Conservation (phyloP, 1,140 invertebrate genomes). For the Caenorhabditis inopinata region DNA sequence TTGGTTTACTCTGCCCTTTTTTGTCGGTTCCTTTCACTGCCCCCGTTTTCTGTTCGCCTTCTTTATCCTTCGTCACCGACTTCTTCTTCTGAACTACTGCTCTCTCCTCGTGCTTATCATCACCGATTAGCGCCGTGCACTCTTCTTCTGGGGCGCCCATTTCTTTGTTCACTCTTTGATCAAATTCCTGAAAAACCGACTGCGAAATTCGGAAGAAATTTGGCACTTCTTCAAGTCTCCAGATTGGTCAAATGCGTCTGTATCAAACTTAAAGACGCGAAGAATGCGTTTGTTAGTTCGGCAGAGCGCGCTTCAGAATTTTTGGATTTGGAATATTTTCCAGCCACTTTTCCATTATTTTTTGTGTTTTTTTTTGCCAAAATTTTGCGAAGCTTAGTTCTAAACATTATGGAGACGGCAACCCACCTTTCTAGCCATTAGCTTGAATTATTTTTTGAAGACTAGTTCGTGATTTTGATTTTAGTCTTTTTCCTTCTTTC, state of each 20-base stretch:
- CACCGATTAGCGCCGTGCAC: background rate
- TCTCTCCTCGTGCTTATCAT: background rate
- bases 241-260: no score
- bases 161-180: conserved; percentile 15
- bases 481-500: no score
- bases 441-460: conserved; percentile 17
- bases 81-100: background rate
- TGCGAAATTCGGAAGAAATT: no score
- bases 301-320: no score
- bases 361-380: background rate
- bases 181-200: background rate
- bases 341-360: no score
- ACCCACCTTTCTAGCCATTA: conserved; percentile 2
- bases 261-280: no score
- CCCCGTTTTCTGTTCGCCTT: background rate
- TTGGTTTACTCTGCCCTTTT: background rate
- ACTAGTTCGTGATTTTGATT: no score
- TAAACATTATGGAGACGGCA: background rate
- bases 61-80: background rate
- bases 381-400: background rate
- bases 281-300: no score
- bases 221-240: no score
- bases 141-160: conserved; percentile 1
- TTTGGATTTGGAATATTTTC: no score
- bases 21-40: background rate